These are phyloP conservation scores for Micoletzkya japonica DNA, from an alignment of 2,888 invertebrate genomes.

Conservation along the genomic window DNA sequence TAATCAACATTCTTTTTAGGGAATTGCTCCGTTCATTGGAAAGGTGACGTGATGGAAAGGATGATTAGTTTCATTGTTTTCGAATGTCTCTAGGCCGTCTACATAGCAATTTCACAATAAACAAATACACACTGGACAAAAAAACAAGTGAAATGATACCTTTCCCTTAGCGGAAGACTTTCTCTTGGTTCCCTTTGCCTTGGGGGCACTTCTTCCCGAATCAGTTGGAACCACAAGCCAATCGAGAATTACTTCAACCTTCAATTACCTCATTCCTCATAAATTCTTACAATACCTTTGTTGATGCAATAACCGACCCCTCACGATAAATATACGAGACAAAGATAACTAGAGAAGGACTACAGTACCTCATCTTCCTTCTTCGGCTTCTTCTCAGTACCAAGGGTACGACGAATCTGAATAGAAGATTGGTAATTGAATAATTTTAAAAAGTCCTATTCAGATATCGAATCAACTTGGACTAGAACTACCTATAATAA, in stretches of 20 bases:
- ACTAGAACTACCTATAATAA: neutral
- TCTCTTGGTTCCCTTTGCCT: neutral
- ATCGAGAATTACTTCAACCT: constrained; percentile 2
- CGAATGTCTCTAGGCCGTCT: too few species aligned
- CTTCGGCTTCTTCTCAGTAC: neutral
- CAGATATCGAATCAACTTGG: neutral
- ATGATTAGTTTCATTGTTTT: too few species aligned
- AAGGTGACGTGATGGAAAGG: too few species aligned
- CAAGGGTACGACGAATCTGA: constrained; percentile 18
- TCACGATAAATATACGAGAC: neutral
- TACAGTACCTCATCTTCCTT: constrained; percentile 16
- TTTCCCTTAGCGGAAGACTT: neutral
- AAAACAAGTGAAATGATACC: too few species aligned
- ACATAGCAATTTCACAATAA: too few species aligned
- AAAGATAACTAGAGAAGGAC: neutral
- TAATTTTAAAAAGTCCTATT: neutral
- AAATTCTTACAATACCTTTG: neutral
- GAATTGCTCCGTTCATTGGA: too few species aligned
- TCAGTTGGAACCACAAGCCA: constrained; percentile 16
- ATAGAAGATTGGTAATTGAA: neutral
- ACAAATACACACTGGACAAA: too few species aligned
- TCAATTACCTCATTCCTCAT: neutral
- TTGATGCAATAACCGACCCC: neutral
- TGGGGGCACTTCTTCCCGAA: constrained; percentile 3
- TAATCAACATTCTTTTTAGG: too few species aligned